These are phyloP conservation scores for Ptychochromis oligacanthus DNA, from an alignment of 2,113 vertebrate species.

Conservation along the genomic window DNA sequence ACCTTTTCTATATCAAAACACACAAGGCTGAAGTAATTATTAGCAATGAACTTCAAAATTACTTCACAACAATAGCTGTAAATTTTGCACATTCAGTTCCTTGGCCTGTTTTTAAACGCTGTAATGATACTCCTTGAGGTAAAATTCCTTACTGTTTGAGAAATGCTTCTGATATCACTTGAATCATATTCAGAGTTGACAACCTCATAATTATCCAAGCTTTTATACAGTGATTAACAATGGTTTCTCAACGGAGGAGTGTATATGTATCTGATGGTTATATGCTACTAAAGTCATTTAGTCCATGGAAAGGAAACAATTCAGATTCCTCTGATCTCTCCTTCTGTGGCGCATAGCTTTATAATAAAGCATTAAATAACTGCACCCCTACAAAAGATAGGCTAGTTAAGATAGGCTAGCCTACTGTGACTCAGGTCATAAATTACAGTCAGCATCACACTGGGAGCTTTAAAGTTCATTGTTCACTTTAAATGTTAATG, in stretches of 20 bases:
- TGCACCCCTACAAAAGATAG: not conserved
- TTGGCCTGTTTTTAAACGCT: not conserved
- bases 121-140: not conserved
- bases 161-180: not conserved
- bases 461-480: not conserved
- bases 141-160: not conserved
- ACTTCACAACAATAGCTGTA: not conserved
- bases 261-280: too few relatives aligned
- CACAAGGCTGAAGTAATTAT: not conserved
- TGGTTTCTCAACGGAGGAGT: not conserved
- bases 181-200: not conserved
- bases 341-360: not conserved
- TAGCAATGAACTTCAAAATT: not conserved
- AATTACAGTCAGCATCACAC: not conserved
- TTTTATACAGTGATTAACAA: not conserved
- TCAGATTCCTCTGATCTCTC: not conserved
- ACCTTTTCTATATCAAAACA: not conserved
- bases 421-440: not conserved
- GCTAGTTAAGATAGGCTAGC: not conserved
- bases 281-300: not conserved
- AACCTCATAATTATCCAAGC: not conserved
- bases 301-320: not conserved
- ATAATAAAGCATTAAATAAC: not conserved
- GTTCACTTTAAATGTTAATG: slow-evolving; percentile 2
- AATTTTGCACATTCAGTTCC: not conserved